Evolutionary conservation across 1,140 invertebrate genomes (phyloP).

Genomic region (Drosophila neocordata): DNA sequence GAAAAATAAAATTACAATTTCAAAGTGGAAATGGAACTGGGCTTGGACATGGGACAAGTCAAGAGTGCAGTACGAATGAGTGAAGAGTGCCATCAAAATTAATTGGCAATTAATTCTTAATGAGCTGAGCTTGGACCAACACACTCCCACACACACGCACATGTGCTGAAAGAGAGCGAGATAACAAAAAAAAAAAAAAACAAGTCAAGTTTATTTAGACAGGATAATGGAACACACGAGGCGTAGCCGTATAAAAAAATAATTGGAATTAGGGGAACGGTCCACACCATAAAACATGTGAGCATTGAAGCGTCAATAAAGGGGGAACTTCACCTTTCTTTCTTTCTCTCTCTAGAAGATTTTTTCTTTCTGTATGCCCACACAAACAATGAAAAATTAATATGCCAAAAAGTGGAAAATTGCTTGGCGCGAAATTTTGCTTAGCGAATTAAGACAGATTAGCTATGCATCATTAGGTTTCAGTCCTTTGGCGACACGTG

Average conservation of each 20-base stretch:
- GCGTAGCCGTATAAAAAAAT: slow-evolving; percentile 23
- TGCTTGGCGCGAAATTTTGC: slow-evolving; percentile 48
- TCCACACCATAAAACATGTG: slow-evolving; percentile 29
- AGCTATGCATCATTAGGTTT: slow-evolving; percentile 57
- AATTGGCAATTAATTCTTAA: slow-evolving; percentile 73
- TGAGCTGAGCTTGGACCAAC: slow-evolving; percentile 32
- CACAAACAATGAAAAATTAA: slow-evolving; percentile 50
- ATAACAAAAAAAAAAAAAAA: background rate
- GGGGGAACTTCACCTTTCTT: background rate
- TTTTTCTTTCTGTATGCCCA: background rate
- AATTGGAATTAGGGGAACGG: slow-evolving; percentile 17
- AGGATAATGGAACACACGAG: slow-evolving; percentile 58
- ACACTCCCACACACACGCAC: slow-evolving; percentile 22
- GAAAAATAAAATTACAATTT: slow-evolving; percentile 18
- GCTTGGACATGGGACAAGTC: slow-evolving; percentile 44
- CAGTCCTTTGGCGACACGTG: slow-evolving; percentile 50
- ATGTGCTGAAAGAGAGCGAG: slow-evolving; percentile 14
- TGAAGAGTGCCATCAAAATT: slow-evolving; percentile 55
- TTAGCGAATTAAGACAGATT: slow-evolving; percentile 52
- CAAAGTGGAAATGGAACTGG: slow-evolving; percentile 37
- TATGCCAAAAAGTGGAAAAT: slow-evolving; percentile 62
- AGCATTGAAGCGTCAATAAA: slow-evolving; percentile 46
- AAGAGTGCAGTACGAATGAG: slow-evolving; percentile 1
- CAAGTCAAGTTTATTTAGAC: slow-evolving; percentile 54
- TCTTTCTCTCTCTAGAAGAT: background rate